Evolutionary conservation across 2,797 vertebrate species (phyloP).

Genomic region (Telmatherina bonti): DNA sequence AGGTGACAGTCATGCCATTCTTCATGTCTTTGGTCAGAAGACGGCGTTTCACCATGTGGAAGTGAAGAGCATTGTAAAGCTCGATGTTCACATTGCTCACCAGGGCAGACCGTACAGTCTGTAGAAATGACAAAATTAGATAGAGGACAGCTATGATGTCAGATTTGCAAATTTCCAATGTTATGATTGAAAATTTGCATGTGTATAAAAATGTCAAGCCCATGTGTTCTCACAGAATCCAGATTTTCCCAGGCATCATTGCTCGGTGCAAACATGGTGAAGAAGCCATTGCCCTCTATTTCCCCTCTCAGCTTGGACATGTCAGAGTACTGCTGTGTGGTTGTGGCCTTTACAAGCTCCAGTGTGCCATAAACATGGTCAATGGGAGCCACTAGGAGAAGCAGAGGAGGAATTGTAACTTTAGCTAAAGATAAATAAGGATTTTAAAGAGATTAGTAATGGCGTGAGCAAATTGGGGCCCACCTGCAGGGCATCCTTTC

Average conservation of each 20-base stretch:
- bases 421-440: background rate
- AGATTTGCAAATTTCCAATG: background rate
- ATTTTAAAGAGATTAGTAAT: background rate
- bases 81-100: constrained; percentile 91
- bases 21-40: constrained; percentile 95
- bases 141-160: background rate
- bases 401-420: background rate
- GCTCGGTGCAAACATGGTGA: constrained; percentile 94
- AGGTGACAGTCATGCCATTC: constrained; percentile 87
- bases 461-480: background rate
- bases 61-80: constrained; percentile 89
- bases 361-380: constrained; percentile 93
- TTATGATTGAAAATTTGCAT: background rate
- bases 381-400: constrained; percentile 89
- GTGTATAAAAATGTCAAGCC: background rate
- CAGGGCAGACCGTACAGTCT: constrained; percentile 85
- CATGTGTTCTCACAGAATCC: constrained; percentile 83
- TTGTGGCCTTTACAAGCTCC: constrained; percentile 87
- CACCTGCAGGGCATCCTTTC: constrained; percentile 95
- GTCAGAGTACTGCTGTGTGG: constrained; percentile 88
- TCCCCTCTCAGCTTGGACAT: constrained; percentile 88
- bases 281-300: constrained; percentile 90
- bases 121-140: constrained; percentile 38
- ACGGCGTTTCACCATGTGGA: constrained; percentile 92
- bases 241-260: constrained; percentile 92